phyloP scores from a whole-genome alignment of 92 coral and sea anemone species.

The Anthopleura xanthogrammica region DNA sequence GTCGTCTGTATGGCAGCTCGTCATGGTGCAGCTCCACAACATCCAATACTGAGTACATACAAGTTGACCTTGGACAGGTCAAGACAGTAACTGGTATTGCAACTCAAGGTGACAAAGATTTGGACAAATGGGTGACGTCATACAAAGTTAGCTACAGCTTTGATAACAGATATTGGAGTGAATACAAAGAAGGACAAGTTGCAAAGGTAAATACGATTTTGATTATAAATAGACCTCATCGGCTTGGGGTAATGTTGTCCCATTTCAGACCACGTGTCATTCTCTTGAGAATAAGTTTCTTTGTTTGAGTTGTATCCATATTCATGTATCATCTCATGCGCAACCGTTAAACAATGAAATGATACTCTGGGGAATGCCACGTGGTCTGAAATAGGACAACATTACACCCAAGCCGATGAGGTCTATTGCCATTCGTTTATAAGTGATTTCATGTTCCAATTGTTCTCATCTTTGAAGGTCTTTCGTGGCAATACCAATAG shows the following conservation, averaged over 20 bases:
- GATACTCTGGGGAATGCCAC: no score
- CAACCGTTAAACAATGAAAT: no score
- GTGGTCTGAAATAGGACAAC: no score
- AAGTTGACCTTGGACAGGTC: conserved; percentile 28
- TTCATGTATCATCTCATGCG: no score
- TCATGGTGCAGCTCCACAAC: conserved; percentile 27
- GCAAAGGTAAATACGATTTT: background rate
- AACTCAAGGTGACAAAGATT: conserved; percentile 20
- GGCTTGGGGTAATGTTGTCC: no score
- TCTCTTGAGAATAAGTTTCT: no score
- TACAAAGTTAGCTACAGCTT: conserved; percentile 22
- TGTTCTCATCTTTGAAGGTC: background rate
- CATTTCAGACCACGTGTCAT: no score
- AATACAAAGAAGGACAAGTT: background rate
- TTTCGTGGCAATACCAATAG: conserved; percentile 41
- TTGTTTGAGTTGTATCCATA: no score
- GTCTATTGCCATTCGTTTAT: background rate
- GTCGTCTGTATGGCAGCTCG: conserved; percentile 36
- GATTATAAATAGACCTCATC: background rate
- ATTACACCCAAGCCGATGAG: no score
- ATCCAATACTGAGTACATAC: conserved; percentile 37
- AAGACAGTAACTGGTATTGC: conserved; percentile 40
- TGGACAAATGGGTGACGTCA: conserved; percentile 18
- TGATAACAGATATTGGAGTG: conserved; percentile 8
- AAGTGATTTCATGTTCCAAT: background rate